Evolutionary conservation across 2,888 invertebrate genomes (phyloP), one percentile per base, ranked within the genome.

Genomic region (Homarus gammarus): DNA sequence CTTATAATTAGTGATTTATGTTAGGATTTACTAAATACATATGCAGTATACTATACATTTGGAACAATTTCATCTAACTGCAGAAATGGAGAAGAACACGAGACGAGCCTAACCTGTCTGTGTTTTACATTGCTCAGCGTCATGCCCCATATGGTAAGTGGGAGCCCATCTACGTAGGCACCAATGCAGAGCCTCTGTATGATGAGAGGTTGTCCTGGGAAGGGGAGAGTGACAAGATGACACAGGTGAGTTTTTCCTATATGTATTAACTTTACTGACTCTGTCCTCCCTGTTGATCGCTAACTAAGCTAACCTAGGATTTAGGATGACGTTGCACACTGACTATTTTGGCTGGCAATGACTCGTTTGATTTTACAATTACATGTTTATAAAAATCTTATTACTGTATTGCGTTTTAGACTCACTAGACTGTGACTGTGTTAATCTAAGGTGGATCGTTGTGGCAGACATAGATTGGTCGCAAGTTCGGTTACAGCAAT

Each of bases 161-260:
- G 98, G 98, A 98, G 94, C 98, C 98, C 18, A 98, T 98, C 93
- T 98, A 97, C 93, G 97, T 98, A 91, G 98, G 98, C 33, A 98
- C 98, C 0, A 96, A 98, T 94, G 95, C 95, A 31, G 98, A 98
- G 93, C 98, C 98, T 0, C 95, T 97, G 92, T 98, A 98, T 93
- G 98, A 98, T 93, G 98, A 98, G 94, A 95, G 98, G 93, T 95
- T 98, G 91, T 97, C 97, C 93, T 98, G 98, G 98, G 98, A 98
- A 93, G 98, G 98, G 72, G 97, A 97, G 94, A 97, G 97, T 94
- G 98, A 98, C 94, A 98, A 98, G 95, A 98, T 98, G 98, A 97
- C 98, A 12, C 61, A 81, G 56, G 61, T 81, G 22, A 51, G n/a
- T 72, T 27, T 2, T 31, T 2, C 22, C 15, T 70, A 31, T 31